Percentiles rank a stretch among this genome's conserved stretches.
Conservation (phyloP, 1,140 invertebrate genomes). For the Aphaenogaster floridana region DNA sequence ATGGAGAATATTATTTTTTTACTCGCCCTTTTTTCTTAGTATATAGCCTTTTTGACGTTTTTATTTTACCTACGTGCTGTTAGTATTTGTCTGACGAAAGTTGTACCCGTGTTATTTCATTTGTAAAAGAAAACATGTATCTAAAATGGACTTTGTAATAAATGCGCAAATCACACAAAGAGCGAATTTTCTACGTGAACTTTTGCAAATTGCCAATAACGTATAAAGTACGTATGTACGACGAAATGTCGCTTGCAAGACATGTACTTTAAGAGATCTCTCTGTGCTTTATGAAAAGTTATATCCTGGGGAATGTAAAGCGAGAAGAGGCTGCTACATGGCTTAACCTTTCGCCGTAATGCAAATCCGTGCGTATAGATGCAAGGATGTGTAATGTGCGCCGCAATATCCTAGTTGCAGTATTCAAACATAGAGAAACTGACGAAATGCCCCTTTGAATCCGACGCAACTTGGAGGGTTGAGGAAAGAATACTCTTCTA, state of each 20-base stretch:
- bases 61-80: conserved; percentile 14
- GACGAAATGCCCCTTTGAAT: conserved; percentile 25
- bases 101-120: conserved; percentile 22
- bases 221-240: background rate
- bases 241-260: background rate
- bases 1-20: conserved; percentile 30
- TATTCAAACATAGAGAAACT: background rate
- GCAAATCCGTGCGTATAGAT: background rate
- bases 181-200: background rate
- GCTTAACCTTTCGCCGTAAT: conserved; percentile 7
- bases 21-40: background rate
- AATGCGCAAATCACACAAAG: background rate
- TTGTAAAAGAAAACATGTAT: background rate
- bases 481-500: background rate
- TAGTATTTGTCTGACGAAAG: conserved; percentile 30
- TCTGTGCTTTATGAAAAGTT: background rate
- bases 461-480: background rate
- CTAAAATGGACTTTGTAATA: conserved; percentile 22
- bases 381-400: background rate
- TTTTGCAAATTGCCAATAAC: background rate
- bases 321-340: background rate
- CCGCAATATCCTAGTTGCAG: background rate
- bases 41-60: conserved; percentile 12
- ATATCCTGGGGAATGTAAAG: background rate
- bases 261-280: background rate